Base-by-base conservation (phyloP, 1,140 invertebrate genomes). In the Archivesica marissinica region DNA sequence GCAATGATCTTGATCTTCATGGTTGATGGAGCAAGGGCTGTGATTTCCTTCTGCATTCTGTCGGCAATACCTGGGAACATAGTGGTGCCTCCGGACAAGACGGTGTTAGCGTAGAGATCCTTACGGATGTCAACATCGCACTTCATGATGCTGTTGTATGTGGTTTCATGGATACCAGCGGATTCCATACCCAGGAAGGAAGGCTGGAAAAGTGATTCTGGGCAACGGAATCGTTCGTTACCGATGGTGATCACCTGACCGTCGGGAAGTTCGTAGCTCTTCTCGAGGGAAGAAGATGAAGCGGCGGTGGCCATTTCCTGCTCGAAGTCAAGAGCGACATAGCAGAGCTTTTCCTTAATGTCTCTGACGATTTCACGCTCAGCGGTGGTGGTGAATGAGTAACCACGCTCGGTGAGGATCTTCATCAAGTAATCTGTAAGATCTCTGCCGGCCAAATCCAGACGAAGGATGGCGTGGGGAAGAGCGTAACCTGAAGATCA, bases 281-380 rank as follows among this genome's bases (percentile, higher is more conserved):
- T 94, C 88, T 91, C 90, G 35, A 86, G 81, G 68, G 84, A 86
- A 35, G 66, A 83, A 38, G 74, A 85, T 54, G 97, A 96, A 85
- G 97, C 97, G 72, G 98, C 97, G 87, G 97, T 98, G 92, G 97
- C 97, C 98, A 98, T 98, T 95, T 98, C 98, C 95, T 98, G 97
- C 56, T 92, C 90, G 75, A 92, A 92, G 95, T 98, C 97, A 33
- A 98, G 95, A 56, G 97, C 97, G 61, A 98, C 97, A 92, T 98
- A 98, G 95, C 97, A 97, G 68, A 97, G 95, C 94, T 97, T 98
- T 93, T 92, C 91, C 87, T 93, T 98, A 95, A 98, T 98, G 95
- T 99, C 98, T 94, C 98, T 96, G 94, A 98, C 98, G 92, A 99
- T 99, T 96, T 99, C 98, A 95, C 97, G 95, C 94, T 99, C 98